Percentiles rank a stretch among this genome's conserved stretches.
Evolutionary conservation across 2,113 vertebrate species (phyloP).

Genomic region (Platichthys stellatus): DNA sequence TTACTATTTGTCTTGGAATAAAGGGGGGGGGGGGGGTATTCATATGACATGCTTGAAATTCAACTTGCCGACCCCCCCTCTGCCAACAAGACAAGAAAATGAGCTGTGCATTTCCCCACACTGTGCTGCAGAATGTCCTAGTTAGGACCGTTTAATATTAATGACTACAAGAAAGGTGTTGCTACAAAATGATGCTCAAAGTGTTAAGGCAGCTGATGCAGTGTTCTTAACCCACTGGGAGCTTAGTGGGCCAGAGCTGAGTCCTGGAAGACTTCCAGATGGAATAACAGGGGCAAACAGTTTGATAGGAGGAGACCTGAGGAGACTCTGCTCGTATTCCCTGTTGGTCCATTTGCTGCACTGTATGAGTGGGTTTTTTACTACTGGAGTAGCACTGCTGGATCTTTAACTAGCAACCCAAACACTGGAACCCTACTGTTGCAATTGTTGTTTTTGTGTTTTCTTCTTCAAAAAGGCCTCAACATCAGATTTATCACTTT

Average conservation of each 20-base stretch:
- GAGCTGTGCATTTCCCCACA: constrained; percentile 57
- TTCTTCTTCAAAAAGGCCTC: too few relatives aligned
- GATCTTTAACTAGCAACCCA: constrained; percentile 1
- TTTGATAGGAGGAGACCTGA: constrained; percentile 48
- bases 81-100: constrained; percentile 63
- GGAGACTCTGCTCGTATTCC: constrained; percentile 47
- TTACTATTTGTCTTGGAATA: constrained; percentile 34
- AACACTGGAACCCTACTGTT: too few relatives aligned
- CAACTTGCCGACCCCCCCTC: constrained; percentile 40
- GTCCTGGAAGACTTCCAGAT: constrained; percentile 68
- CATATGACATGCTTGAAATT: constrained; percentile 50
- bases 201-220: constrained; percentile 72
- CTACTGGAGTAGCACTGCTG: constrained; percentile 44
- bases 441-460: too few relatives aligned
- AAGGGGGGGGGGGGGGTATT: constrained; percentile 30
- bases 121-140: constrained; percentile 64
- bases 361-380: constrained; percentile 40
- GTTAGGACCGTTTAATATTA: constrained; percentile 77
- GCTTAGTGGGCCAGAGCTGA: constrained; percentile 63
- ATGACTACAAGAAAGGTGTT: constrained; percentile 67
- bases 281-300: constrained; percentile 55
- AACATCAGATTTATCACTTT: too few relatives aligned
- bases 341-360: constrained; percentile 56
- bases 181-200: constrained; percentile 63
- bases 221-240: constrained; percentile 69